Base-by-base conservation (phyloP, 2,888 invertebrate genomes). In the Apotomis betuletana region DNA sequence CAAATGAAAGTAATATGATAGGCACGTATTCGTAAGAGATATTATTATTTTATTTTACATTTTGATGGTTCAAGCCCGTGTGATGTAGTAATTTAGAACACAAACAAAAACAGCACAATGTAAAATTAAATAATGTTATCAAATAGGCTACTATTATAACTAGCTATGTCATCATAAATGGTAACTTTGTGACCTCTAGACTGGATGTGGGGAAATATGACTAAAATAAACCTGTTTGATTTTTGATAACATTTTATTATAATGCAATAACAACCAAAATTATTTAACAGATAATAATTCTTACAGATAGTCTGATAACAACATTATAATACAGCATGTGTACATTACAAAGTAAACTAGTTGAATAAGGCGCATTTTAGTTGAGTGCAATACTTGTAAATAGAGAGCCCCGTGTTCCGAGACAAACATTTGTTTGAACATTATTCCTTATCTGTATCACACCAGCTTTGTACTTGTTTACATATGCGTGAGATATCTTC, bases 401-500 rank as follows among this genome's bases (percentile, higher is more conserved):
- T 71, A 71, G 61, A 71, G 67, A 71, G 71, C 69, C 44, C 55
- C 4, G 54, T 55, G 64, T 55, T 60, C 67, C 12, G 49, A 38
- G 27, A 61, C 55, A 54, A 67, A 36, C 55, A 57, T 44, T 54
- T 59, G n/a, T 51, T 49, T 51, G 13, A 44, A 54, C 1, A 13
- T 46, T 55, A 67, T 55, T 70, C 75, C 41, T 80, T 80, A 61
- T 73, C 27, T 27, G 27, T 75, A 0, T 80, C 74, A 67, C 79
- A 67, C 87, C 88, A 90, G 41, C 74, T 76, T 61, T 82, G 69
- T 3, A 87, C 86, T 78, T 86, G 77, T 27, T 74, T 75, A 38
- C 79, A 77, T 73, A 98, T 96, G 65, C 94, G 93, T 36, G 91
- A 90, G 65, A 98, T 95, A 83, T 98, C 97, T 4, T 95, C 92